A percentile compares a stretch with the other conserved stretches of the same genome.
phyloP scores from a whole-genome alignment of 2,888 invertebrate species.

The Parascotia fuliginaria region DNA sequence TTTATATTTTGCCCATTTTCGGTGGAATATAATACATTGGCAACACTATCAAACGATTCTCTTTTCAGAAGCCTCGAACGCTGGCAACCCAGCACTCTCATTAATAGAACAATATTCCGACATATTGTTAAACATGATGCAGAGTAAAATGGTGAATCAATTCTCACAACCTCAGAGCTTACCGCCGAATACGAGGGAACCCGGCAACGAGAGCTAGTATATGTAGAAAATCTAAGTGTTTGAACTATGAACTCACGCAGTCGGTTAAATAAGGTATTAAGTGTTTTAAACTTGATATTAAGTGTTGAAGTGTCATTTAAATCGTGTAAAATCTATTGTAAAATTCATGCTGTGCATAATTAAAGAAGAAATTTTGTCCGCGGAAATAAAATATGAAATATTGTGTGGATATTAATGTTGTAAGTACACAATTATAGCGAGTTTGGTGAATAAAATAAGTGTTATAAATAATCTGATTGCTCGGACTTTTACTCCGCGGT shows the following conservation, averaged over 20 bases:
- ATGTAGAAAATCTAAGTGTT: slow-evolving; percentile 7
- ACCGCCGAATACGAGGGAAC: slow-evolving; percentile 64
- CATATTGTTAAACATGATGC: slow-evolving; percentile 85
- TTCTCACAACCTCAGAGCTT: slow-evolving; percentile 72
- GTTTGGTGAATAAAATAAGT: too few relatives aligned
- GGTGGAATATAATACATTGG: too few relatives aligned
- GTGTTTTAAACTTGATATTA: not conserved
- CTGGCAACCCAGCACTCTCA: slow-evolving; percentile 75
- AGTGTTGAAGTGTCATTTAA: too few relatives aligned
- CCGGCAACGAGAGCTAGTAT: slow-evolving; percentile 73
- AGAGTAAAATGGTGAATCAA: slow-evolving; percentile 79
- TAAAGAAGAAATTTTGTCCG: not conserved
- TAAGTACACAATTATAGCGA: too few relatives aligned
- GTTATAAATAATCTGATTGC: too few relatives aligned
- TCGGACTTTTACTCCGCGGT: too few relatives aligned
- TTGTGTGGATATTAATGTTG: not conserved
- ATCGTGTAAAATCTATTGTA: too few relatives aligned
- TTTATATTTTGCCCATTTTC: too few relatives aligned
- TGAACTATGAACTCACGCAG: not conserved
- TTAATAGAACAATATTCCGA: slow-evolving; percentile 88
- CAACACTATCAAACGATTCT: not conserved
- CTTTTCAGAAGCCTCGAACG: slow-evolving; percentile 60
- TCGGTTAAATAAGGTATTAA: not conserved
- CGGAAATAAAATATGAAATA: not conserved
- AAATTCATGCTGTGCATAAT: too few relatives aligned